phyloP scores from a whole-genome alignment of 2,888 invertebrate species.

The Platypus cylindrus region DNA sequence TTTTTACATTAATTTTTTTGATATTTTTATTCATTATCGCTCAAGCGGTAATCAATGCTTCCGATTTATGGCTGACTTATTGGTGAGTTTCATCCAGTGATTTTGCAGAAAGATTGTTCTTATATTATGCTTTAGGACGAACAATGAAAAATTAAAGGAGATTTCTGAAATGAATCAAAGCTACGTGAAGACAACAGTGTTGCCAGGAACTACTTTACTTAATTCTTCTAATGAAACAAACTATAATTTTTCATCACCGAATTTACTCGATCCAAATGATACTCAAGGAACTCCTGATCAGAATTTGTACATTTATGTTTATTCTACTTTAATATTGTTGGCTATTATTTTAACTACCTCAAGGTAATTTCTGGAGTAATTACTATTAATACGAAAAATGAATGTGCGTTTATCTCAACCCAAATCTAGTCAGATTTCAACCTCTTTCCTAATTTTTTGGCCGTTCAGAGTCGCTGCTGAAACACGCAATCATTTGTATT shows the following conservation, averaged over 20 bases:
- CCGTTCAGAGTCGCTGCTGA: too few species aligned
- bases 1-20: conserved; percentile 41
- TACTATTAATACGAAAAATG: too few species aligned
- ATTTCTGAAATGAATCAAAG: conserved; percentile 17
- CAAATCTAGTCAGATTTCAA: too few species aligned
- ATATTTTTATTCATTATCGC: conserved; percentile 47
- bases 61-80: conserved; percentile 65
- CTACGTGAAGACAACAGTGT: too few species aligned
- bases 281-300: too few species aligned
- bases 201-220: too few species aligned
- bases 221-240: too few species aligned
- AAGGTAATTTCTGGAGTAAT: conserved; percentile 14
- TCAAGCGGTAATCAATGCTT: conserved; percentile 55
- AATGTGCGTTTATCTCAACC: too few species aligned
- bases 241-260: too few species aligned
- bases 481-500: too few species aligned
- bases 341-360: conserved; percentile 48
- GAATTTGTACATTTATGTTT: conserved; percentile 40
- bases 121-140: conserved; percentile 31
- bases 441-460: too few species aligned
- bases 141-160: conserved; percentile 32
- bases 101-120: background rate
- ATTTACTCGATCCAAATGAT: too few species aligned
- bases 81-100: conserved; percentile 43
- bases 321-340: conserved; percentile 44